These are phyloP conservation scores for Neotoma lepida DNA, from an alignment of 2,113 vertebrate genomes.

Conservation along the genomic window DNA sequence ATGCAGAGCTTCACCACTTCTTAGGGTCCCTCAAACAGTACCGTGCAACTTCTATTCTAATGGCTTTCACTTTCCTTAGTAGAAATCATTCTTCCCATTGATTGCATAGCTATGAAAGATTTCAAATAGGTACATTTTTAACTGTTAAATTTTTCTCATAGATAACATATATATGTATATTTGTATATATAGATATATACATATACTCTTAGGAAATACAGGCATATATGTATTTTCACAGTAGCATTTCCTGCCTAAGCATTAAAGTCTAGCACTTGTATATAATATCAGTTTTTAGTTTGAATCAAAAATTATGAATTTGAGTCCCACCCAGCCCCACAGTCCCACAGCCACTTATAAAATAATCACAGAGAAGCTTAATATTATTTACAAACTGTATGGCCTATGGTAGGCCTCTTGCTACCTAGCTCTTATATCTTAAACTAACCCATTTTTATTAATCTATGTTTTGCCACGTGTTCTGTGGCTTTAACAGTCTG, in stretches of 20 bases:
- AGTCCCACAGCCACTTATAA: too few relatives aligned
- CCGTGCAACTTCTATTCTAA: not conserved
- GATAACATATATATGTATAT: not conserved
- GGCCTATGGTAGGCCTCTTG: too few relatives aligned
- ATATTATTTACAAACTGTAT: too few relatives aligned
- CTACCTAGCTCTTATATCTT: too few relatives aligned
- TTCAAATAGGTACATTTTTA: not conserved
- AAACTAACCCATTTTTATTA: too few relatives aligned
- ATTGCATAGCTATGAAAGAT: slow-evolving; percentile 19
- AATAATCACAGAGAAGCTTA: too few relatives aligned
- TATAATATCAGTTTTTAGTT: slow-evolving; percentile 31
- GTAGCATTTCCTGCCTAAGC: slow-evolving; percentile 35
- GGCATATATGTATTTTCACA: not conserved
- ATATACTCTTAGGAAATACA: not conserved
- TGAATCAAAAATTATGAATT: slow-evolving; percentile 49
- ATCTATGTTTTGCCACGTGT: too few relatives aligned
- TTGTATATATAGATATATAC: not conserved
- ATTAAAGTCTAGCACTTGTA: slow-evolving; percentile 39
- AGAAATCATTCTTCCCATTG: slow-evolving; percentile 28
- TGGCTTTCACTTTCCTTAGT: not conserved
- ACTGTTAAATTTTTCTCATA: not conserved
- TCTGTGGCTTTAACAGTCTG: too few relatives aligned
- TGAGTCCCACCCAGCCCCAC: too few relatives aligned
- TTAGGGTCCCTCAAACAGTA: not conserved
- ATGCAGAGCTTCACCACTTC: not conserved